Base-by-base conservation (phyloP, 2,888 invertebrate genomes). In the Liopterus haemorrhoidalis region DNA sequence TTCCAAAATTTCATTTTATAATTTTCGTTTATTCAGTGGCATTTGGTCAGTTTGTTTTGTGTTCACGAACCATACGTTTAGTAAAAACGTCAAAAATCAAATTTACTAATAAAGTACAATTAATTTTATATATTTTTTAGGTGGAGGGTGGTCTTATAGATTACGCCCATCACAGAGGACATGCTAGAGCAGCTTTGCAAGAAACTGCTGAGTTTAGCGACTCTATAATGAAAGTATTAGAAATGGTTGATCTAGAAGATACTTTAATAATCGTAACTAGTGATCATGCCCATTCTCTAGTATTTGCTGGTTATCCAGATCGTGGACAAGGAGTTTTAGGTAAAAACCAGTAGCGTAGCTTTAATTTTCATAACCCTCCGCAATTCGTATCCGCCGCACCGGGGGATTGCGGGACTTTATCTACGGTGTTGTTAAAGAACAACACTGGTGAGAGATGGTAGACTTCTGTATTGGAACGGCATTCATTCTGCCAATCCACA, bases 121-220 rank as follows among this genome's bases (percentile, higher is more conserved):
- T n/a, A n/a, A 18, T 9, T 35, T 35, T 32, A 27, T 21, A 8
- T 46, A 51, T 28, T 54, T 55, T 60, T 27, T 51, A 83, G 82
- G 81, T 90, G 18, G 90, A 90, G 72, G 88, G 88, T 6, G 91
- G 90, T 1, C 75, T 86, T 57, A 87, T 92, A 49, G 91, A 92
- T 66, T 81, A 81, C 63, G 88, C 85, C 0, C 90, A 92, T 63
- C 95, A 95, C 65, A 74, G 83, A 1, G 88, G 88, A 11, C 75
- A 76, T 48, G 87, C 86, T 0, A 78, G 78, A 49, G 79, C 76
- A 38, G 90, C 93, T 0, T 69, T 95, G 6, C 73, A 78, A 42
- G 93, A 95, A 64, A 80, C 88, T 0, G 69, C 85, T 0, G 81
- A 83, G 1, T 74, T 95, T 54, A 87, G 87, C 41, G 78, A 80